Evolutionary conservation across 2,113 vertebrate species (phyloP).

Genomic region (Aphyosemion australe): DNA sequence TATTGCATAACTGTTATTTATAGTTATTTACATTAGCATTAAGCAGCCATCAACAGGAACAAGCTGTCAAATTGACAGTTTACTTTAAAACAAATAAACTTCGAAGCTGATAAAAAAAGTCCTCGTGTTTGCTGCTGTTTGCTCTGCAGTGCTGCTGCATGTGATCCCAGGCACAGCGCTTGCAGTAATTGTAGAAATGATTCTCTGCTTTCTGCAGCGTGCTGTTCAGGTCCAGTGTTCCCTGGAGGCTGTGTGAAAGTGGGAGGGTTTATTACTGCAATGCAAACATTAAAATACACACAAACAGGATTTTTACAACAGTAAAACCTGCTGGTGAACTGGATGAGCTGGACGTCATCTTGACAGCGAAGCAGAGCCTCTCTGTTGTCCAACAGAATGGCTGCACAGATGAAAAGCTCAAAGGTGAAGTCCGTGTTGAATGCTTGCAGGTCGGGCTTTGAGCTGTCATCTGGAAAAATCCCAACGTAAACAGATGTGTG

Average conservation of each 20-base stretch:
- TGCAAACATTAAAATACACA: slow-evolving; percentile 1
- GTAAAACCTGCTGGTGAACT: slow-evolving; percentile 77
- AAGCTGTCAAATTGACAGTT: slow-evolving; percentile 10
- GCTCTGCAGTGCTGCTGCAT: slow-evolving; percentile 47
- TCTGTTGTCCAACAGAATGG: slow-evolving; percentile 79
- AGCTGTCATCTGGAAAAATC: slow-evolving; percentile 58
- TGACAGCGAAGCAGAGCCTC: slow-evolving; percentile 73
- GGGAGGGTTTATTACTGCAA: not conserved
- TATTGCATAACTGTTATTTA: not conserved
- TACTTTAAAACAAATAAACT: slow-evolving; percentile 77
- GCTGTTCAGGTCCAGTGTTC: slow-evolving; percentile 78
- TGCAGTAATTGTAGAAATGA: slow-evolving; percentile 82
- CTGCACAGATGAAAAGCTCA: slow-evolving; percentile 84
- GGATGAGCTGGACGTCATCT: slow-evolving; percentile 79
- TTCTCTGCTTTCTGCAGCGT: slow-evolving; percentile 79
- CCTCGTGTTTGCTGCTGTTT: slow-evolving; percentile 65
- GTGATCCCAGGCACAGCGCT: slow-evolving; percentile 69
- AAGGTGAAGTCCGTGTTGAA: slow-evolving; percentile 83
- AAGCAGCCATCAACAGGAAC: slow-evolving; percentile 31
- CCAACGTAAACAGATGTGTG: not conserved
- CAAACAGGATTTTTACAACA: not conserved
- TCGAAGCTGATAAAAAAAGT: slow-evolving; percentile 75
- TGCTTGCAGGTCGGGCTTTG: slow-evolving; percentile 49
- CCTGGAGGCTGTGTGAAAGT: slow-evolving; percentile 73
- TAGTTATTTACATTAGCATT: not conserved